phyloP scores from a whole-genome alignment of 1,140 invertebrate species.

The Pogonomyrmex californicus region DNA sequence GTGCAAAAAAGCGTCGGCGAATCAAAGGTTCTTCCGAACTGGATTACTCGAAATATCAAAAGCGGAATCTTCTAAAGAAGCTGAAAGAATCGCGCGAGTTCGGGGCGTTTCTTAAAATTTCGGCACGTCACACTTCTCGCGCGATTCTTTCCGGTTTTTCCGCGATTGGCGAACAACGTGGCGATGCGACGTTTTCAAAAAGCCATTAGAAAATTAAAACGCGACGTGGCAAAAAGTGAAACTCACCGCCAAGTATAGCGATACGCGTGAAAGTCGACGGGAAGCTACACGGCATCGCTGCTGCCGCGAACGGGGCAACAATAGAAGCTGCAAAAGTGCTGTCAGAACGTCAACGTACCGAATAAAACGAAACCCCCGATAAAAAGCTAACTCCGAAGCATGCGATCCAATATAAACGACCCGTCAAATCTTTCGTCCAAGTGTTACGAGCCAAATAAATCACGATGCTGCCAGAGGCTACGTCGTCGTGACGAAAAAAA shows the following conservation, averaged over 20 bases:
- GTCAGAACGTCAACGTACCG: background rate
- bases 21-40: background rate
- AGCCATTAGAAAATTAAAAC: conserved; percentile 52
- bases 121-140: background rate
- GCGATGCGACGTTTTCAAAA: background rate
- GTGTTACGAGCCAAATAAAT: conserved; percentile 37
- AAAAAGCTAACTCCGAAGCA: conserved; percentile 24
- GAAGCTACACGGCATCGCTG: background rate
- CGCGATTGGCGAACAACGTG: background rate
- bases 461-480: background rate
- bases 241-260: conserved; percentile 11
- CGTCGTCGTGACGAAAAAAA: background rate
- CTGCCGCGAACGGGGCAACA: conserved; percentile 11
- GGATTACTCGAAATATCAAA: background rate
- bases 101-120: background rate
- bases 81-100: background rate
- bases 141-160: background rate
- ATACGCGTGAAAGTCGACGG: conserved; percentile 18
- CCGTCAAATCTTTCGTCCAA: conserved; percentile 36
- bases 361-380: conserved; percentile 31
- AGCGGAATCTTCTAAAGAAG: background rate
- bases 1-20: background rate
- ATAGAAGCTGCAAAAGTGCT: conserved; percentile 15
- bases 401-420: conserved; percentile 38
- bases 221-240: conserved; percentile 4